Base-by-base conservation (phyloP, 2,888 invertebrate species). In the Eilema griseolum region DNA sequence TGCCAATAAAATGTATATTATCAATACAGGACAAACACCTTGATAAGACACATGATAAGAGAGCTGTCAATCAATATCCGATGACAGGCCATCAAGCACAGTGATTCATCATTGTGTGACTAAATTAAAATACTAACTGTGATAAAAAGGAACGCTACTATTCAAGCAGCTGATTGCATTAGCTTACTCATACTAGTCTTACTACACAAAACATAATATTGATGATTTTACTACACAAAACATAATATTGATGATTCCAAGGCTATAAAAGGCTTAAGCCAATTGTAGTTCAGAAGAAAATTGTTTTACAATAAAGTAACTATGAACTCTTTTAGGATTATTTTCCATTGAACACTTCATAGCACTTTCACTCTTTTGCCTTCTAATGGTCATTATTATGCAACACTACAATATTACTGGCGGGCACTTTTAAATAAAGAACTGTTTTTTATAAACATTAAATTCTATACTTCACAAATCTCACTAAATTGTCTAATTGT, bases 71-170 rank as follows among this genome's bases (percentile, higher is more conserved):
- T 52, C 28, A n/a, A 28, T 52, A 64, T 64, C 64, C 11, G 23
- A n/a, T 37, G 63, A 20, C 26, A 52, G 26, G 7, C 28, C 46
- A n/a, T 52, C 31, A 12, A 12, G 10, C 20, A 12, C n/a, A 14
- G 28, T 64, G 64, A 64, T 64, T 64, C 52, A 64, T 64, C 64
- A 52, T 24, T 62, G 12, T 61, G 28, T 59, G 26, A 59, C 26
- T 12, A 59, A 59, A 59, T 59, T 28, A 59, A 59, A 52, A n/a
- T 52, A n/a, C 20, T 52, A 20, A 16, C n/a, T 3, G 2, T 7
- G 46, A 2, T 52, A n/a, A n/a, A 20, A 16, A 26, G 28, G 59
- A 59, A 12, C 20, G 46, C 46, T 46, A 24, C 26, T 59, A 26
- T 59, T 59, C 59, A 59, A 59, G 16, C 59, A 28, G 14, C 26